Evolutionary conservation across 1,140 invertebrate genomes (phyloP).

Genomic region (Argopecten irradians): DNA sequence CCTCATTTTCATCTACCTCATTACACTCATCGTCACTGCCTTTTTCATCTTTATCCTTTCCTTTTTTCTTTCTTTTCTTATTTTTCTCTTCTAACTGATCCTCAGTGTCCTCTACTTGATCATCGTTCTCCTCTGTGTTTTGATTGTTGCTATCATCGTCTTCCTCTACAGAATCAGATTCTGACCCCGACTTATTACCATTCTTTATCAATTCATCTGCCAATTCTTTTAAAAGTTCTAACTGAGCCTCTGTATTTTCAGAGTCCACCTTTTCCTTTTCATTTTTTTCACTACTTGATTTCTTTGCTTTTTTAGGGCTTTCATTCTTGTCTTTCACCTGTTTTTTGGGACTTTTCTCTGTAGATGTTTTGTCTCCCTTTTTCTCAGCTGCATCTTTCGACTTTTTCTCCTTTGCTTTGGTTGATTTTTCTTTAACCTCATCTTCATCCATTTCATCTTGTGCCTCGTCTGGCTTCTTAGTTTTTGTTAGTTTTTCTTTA

Average conservation of each 20-base stretch:
- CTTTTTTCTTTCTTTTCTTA: not conserved
- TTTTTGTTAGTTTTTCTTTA: not conserved
- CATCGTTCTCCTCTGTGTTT: not conserved
- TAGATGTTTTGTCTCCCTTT: conserved; percentile 28
- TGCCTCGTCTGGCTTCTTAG: not conserved
- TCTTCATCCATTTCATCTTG: conserved; percentile 30
- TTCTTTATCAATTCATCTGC: not conserved
- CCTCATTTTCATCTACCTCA: no score
- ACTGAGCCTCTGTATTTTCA: not conserved
- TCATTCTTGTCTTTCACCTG: not conserved
- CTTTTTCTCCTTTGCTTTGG: conserved; percentile 25
- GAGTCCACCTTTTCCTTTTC: not conserved
- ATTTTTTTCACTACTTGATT: conserved; percentile 4
- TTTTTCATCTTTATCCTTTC: not conserved
- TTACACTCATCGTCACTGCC: not conserved
- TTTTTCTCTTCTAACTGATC: conserved; percentile 22
- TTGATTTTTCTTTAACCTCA: conserved; percentile 21
- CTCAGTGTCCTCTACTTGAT: not conserved
- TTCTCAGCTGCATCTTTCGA: not conserved
- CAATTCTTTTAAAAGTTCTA: not conserved
- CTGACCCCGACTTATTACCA: not conserved
- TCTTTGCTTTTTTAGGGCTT: conserved; percentile 29
- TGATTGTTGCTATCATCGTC: not conserved
- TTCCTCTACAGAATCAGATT: not conserved
- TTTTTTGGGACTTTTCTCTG: conserved; percentile 36